A percentile compares a stretch with the other conserved stretches of the same genome.
These are phyloP conservation scores for Eumaeus atala DNA, from an alignment of 1,140 invertebrate species.

Conservation along the genomic window DNA sequence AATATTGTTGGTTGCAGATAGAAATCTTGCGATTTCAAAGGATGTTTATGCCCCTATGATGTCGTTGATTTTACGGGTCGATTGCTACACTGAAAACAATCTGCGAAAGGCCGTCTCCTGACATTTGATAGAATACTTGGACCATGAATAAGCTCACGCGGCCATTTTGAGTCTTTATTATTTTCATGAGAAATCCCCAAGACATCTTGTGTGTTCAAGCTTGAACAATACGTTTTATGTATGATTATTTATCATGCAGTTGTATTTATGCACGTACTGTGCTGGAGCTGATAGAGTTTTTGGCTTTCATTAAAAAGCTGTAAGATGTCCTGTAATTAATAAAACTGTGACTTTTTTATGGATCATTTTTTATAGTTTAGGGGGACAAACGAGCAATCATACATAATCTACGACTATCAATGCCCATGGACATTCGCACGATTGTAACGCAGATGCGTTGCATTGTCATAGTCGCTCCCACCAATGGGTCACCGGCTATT, in stretches of 20 bases:
- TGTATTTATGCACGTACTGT: not conserved
- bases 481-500: no score
- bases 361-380: no score
- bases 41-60: slow-evolving; percentile 48
- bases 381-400: no score
- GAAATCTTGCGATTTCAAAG: slow-evolving; percentile 43
- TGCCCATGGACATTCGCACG: no score
- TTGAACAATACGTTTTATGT: slow-evolving; percentile 5
- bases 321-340: no score
- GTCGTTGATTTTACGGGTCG: slow-evolving; percentile 63
- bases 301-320: no score
- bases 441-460: no score
- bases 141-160: slow-evolving; percentile 50
- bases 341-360: no score
- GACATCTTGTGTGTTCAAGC: slow-evolving; percentile 13
- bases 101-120: slow-evolving; percentile 54
- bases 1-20: slow-evolving; percentile 31
- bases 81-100: slow-evolving; percentile 51
- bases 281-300: no score
- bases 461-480: no score
- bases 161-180: slow-evolving; percentile 35
- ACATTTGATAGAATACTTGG: slow-evolving; percentile 64
- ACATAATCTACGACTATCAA: no score
- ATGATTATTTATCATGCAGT: not conserved
- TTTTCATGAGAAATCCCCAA: slow-evolving; percentile 35